These are phyloP conservation scores for Lysandra bellargus DNA, from an alignment of 2,888 invertebrate genomes.

Conservation along the genomic window DNA sequence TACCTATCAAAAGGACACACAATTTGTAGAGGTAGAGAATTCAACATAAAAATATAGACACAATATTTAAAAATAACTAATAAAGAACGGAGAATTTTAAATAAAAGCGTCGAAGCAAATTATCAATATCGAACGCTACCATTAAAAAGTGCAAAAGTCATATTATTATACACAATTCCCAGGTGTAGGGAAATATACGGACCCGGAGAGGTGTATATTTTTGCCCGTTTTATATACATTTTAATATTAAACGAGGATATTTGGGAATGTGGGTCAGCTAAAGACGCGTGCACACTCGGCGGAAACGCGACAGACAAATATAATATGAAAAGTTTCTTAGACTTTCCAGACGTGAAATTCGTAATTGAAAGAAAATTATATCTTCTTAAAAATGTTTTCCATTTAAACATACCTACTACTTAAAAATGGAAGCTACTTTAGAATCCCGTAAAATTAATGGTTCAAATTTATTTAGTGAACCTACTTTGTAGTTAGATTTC, in stretches of 20 bases:
- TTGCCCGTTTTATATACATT: constrained; percentile 35
- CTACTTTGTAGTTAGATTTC: too few species aligned
- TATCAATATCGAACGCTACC: background rate
- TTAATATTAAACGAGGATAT: constrained; percentile 35
- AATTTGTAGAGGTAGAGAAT: too few species aligned
- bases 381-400: too few species aligned
- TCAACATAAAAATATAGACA: too few species aligned
- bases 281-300: constrained; percentile 2
- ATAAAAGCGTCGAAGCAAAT: background rate
- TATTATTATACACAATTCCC: background rate
- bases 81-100: background rate
- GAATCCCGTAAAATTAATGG: too few species aligned
- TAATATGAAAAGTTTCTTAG: background rate
- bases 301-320: background rate
- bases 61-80: too few species aligned
- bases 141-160: constrained; percentile 3
- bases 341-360: background rate
- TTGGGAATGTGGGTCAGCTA: constrained; percentile 23
- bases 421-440: too few species aligned
- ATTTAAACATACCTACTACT: too few species aligned
- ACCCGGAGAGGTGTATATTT: constrained; percentile 30
- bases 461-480: too few species aligned
- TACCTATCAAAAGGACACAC: too few species aligned
- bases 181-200: constrained; percentile 30
- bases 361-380: background rate